Conservation (phyloP, 1,140 invertebrate genomes). For the Rhopalosiphum padi region DNA sequence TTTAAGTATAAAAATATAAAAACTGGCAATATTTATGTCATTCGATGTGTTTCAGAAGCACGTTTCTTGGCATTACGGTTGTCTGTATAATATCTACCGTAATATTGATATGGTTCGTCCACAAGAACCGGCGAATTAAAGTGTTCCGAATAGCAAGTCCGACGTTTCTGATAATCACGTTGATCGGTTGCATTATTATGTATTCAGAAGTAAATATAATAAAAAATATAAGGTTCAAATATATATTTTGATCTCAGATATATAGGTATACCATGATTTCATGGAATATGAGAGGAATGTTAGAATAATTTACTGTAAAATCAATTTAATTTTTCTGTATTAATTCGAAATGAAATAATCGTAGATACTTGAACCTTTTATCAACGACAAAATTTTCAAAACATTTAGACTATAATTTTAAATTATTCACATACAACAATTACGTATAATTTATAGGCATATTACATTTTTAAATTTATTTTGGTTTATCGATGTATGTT, state of each 20-base stretch:
- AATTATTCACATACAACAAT: too few species aligned
- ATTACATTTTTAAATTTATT: too few species aligned
- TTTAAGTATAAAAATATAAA: too few species aligned
- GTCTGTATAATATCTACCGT: conserved; percentile 25
- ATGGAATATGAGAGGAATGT: too few species aligned
- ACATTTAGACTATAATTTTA: too few species aligned
- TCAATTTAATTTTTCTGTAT: too few species aligned
- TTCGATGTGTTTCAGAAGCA: conserved; percentile 23
- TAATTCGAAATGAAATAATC: too few species aligned
- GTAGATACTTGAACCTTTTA: too few species aligned
- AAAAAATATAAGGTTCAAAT: not conserved
- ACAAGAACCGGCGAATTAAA: conserved; percentile 80
- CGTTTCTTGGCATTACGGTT: conserved; percentile 36
- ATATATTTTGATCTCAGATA: not conserved
- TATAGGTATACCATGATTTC: not conserved
- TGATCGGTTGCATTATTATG: conserved; percentile 88
- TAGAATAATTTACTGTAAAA: too few species aligned
- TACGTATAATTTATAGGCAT: not conserved
- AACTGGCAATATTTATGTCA: not conserved
- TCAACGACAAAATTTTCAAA: too few species aligned
- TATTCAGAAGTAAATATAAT: conserved; percentile 78
- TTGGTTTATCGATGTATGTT: too few species aligned
- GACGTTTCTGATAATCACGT: conserved; percentile 85
- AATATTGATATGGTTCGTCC: conserved; percentile 77
- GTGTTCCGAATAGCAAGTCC: conserved; percentile 91